Conservation (phyloP, 2,888 invertebrate genomes). For the Byasa hedistus region DNA sequence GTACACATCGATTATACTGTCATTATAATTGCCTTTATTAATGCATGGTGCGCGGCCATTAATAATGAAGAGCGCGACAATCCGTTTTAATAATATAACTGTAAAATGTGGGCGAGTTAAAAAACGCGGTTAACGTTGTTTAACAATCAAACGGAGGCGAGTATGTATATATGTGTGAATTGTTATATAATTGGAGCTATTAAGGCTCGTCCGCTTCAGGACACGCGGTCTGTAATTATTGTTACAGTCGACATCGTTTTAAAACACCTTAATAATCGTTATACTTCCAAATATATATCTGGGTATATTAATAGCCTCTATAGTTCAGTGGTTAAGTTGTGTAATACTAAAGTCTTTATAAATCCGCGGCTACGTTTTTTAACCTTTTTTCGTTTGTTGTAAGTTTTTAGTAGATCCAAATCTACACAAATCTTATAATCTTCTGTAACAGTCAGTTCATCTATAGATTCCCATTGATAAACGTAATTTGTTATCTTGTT, state of each 20-base stretch:
- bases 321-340: too few relatives aligned
- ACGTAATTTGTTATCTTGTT: too few relatives aligned
- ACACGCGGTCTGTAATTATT: conserved; percentile 52
- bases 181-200: conserved; percentile 63
- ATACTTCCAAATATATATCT: too few relatives aligned
- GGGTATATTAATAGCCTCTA: too few relatives aligned
- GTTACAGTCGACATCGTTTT: neutral
- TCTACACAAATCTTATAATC: too few relatives aligned
- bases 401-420: too few relatives aligned
- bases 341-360: too few relatives aligned
- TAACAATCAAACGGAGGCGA: conserved; percentile 51
- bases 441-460: too few relatives aligned
- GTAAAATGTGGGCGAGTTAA: conserved; percentile 30
- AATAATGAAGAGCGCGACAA: conserved; percentile 11
- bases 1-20: conserved; percentile 18
- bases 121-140: conserved; percentile 37
- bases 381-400: too few relatives aligned
- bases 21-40: conserved; percentile 16
- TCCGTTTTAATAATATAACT: conserved; percentile 28
- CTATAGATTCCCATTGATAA: too few relatives aligned
- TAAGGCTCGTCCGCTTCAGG: conserved; percentile 41
- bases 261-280: conserved; percentile 8
- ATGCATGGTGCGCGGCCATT: conserved; percentile 13
- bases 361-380: too few relatives aligned
- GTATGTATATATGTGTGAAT: conserved; percentile 54